Evolutionary conservation across 2,888 invertebrate species (phyloP), one percentile per base, ranked within the genome.

Genomic region (Callyntrura guangdongensis): DNA sequence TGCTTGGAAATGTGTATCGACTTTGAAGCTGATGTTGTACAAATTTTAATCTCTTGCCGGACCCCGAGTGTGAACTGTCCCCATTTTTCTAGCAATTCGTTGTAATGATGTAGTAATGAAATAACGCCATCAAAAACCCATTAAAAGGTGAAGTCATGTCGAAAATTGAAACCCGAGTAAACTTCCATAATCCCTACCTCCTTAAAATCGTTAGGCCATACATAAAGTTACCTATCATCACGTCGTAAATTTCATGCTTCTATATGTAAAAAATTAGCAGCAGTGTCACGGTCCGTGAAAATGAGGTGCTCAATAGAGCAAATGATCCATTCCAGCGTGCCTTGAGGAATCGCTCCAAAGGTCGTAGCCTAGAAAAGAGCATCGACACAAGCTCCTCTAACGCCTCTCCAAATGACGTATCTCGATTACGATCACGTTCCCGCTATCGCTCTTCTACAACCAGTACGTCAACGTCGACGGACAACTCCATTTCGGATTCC

Each of bases 371-470:
- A 8, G 87, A 77, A 67, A 85, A 79, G 59, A 79, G 67, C 22
- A 25, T 47, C 8, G 74, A 77, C 9, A 49, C 74, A 17, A 59
- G 61, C 1, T 27, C 49, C 47, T 45, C 79, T 25, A 59, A 59
- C 1, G 49, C 49, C 47, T 45, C 79, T 25, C 61, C 86, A 11
- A 82, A 36, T 45, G 85, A 77, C n/a, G 25, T 61, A 17, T 90
- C 92, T 4, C 72, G 88, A 56, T 90, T 64, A 14, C 74, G 91
- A 14, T 91, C 91, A 9, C 79, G 90, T n/a, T 90, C 90, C 27
- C 83, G 92, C 0, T 92, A 90, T 49, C 89, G 92, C 9, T 91
- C 92, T 1, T 82, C 90, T 12, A 92, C 92, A 17, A 81, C 83
- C 11, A 45, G 82, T 4, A 36, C 85, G 3, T 89, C 61, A 59